A percentile compares a stretch with the other conserved stretches of the same genome.
Conservation (phyloP, 1,140 invertebrate genomes). For the Conus ventricosus region DNA sequence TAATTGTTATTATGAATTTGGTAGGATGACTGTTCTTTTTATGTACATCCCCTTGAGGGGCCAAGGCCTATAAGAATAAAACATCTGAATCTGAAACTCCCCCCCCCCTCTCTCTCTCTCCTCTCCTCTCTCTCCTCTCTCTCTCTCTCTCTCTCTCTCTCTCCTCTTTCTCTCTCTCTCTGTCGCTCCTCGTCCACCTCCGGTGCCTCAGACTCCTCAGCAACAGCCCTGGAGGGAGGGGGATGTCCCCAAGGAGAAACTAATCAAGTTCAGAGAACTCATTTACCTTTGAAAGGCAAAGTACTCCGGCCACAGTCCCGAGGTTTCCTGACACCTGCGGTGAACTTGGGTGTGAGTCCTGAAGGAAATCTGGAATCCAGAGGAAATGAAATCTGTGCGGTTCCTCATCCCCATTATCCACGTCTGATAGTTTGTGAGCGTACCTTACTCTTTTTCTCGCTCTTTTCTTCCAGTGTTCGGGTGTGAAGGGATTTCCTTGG, state of each 20-base stretch:
- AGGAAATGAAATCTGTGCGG: neutral
- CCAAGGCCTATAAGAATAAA: too few relatives aligned
- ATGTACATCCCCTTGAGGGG: too few relatives aligned
- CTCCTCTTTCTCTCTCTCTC: neutral
- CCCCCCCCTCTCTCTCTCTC: conserved; percentile 8
- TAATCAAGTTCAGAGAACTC: neutral
- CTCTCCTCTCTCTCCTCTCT: neutral
- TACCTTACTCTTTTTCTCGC: neutral
- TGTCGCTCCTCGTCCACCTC: neutral
- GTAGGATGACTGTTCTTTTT: too few relatives aligned
- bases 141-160: too few relatives aligned
- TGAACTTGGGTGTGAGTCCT: neutral
- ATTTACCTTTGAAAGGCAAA: neutral
- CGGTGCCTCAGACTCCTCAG: neutral
- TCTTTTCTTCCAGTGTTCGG: neutral
- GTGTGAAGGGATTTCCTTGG: too few relatives aligned
- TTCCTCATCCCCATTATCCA: neutral
- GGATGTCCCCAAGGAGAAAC: neutral
- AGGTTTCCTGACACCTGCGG: neutral
- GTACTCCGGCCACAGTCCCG: neutral
- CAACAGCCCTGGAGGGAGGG: neutral
- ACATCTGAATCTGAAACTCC: too few relatives aligned
- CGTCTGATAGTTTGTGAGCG: neutral
- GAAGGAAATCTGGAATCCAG: neutral
- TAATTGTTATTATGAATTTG: too few relatives aligned